phyloP scores from a whole-genome alignment of 2,113 vertebrate genomes.

The Pelodiscus sinensis region DNA sequence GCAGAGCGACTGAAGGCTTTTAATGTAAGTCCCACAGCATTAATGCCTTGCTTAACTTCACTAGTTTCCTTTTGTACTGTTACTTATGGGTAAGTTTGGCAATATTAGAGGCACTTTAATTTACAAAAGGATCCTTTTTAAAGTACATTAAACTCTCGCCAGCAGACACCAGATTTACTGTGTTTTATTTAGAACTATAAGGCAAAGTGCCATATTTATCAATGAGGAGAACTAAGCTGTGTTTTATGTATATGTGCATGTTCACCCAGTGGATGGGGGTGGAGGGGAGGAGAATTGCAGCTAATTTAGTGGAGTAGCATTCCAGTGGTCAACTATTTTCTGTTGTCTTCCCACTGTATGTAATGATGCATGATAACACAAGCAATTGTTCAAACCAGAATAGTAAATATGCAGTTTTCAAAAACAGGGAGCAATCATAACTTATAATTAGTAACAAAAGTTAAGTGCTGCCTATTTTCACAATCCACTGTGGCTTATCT shows the following conservation, averaged over 20 bases:
- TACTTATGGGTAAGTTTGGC: constrained; percentile 65
- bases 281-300: constrained; percentile 50
- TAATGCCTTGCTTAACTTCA: constrained; percentile 3
- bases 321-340: constrained; percentile 66
- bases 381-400: constrained; percentile 65
- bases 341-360: constrained; percentile 65
- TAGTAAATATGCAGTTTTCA: constrained; percentile 56
- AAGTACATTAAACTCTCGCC: constrained; percentile 69
- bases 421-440: constrained; percentile 66
- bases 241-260: constrained; percentile 75
- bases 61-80: constrained; percentile 51
- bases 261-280: constrained; percentile 58
- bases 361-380: constrained; percentile 82
- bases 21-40: constrained; percentile 81
- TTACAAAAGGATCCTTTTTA: constrained; percentile 68
- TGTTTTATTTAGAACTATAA: constrained; percentile 76
- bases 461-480: constrained; percentile 72
- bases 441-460: constrained; percentile 72
- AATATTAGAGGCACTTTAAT: constrained; percentile 67
- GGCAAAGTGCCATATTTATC: constrained; percentile 64
- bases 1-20: constrained; percentile 87
- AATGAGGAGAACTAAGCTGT: constrained; percentile 64
- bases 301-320: constrained; percentile 58
- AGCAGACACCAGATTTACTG: constrained; percentile 73
- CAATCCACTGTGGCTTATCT: constrained; percentile 79